Evolutionary conservation across 2,113 vertebrate species (phyloP).

Genomic region (Notechis scutatus): DNA sequence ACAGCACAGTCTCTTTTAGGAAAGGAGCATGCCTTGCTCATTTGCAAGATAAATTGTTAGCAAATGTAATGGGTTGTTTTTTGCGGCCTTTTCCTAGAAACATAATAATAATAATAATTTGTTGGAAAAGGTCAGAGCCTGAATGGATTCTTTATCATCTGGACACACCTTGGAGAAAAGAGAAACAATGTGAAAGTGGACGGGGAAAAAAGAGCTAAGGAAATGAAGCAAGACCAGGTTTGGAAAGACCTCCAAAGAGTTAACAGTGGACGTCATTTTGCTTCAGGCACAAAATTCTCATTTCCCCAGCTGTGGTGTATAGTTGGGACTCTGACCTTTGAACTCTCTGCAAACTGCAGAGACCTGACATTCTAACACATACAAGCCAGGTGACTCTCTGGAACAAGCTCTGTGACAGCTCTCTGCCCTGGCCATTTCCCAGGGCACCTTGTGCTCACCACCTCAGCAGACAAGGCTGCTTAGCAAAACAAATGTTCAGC

Average conservation of each 20-base stretch:
- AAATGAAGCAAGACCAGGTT: background rate
- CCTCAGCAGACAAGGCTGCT: background rate
- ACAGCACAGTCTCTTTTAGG: background rate
- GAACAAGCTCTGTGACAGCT: constrained; percentile 33
- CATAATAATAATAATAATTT: background rate
- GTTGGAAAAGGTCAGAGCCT: background rate
- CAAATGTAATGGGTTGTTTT: background rate
- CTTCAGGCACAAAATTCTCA: constrained; percentile 17
- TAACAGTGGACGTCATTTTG: background rate
- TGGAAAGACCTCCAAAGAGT: constrained; percentile 2
- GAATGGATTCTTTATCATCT: background rate
- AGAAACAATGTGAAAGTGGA: background rate
- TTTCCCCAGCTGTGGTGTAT: accelerated
- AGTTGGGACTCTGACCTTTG: background rate
- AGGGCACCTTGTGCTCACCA: accelerated
- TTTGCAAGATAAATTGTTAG: background rate
- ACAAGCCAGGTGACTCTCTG: background rate
- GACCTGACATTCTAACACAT: constrained; percentile 29
- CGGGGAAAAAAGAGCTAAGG: background rate
- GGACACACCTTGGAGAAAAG: background rate
- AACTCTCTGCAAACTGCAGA: constrained; percentile 27
- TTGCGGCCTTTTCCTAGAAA: background rate
- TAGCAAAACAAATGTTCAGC: constrained; percentile 25
- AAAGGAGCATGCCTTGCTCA: accelerated
- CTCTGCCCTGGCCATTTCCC: constrained; percentile 1